Conservation (phyloP, 2,113 vertebrate species). For the Columbina picui region DNA sequence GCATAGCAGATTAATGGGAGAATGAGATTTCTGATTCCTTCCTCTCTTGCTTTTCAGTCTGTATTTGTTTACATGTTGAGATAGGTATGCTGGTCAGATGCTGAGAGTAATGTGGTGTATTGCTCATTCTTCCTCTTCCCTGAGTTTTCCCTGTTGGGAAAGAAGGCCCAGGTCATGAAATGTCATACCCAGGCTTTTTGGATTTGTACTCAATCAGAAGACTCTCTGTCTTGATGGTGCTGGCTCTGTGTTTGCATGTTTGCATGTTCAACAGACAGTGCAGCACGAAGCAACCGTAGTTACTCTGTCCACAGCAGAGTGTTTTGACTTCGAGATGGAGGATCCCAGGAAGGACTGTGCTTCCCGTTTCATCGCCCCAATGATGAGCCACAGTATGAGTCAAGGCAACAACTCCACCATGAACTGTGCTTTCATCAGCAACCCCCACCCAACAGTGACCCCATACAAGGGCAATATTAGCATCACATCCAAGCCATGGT, state of each 20-base stretch:
- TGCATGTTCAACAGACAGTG: background rate
- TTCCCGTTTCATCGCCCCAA: constrained; percentile 61
- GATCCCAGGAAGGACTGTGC: constrained; percentile 32
- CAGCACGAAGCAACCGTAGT: background rate
- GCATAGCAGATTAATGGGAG: background rate
- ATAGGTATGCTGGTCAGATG: background rate
- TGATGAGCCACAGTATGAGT: constrained; percentile 61
- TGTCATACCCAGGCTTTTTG: background rate
- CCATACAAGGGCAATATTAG: constrained; percentile 52
- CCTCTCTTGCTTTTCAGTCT: background rate
- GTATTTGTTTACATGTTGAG: background rate
- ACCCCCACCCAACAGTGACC: constrained; percentile 47
- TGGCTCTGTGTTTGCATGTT: background rate
- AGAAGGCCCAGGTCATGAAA: background rate
- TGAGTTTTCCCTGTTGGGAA: background rate
- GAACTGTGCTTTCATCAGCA: constrained; percentile 74
- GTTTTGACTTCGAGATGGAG: background rate
- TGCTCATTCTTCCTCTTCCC: background rate
- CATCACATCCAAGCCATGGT: constrained; percentile 66
- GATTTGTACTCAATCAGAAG: background rate
- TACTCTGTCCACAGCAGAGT: background rate
- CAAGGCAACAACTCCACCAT: constrained; percentile 57
- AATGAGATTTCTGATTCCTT: background rate
- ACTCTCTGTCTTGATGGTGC: background rate
- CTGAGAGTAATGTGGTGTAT: background rate